Evolutionary conservation across 2,797 vertebrate species (phyloP).

Genomic region (Siniperca scherzeri): DNA sequence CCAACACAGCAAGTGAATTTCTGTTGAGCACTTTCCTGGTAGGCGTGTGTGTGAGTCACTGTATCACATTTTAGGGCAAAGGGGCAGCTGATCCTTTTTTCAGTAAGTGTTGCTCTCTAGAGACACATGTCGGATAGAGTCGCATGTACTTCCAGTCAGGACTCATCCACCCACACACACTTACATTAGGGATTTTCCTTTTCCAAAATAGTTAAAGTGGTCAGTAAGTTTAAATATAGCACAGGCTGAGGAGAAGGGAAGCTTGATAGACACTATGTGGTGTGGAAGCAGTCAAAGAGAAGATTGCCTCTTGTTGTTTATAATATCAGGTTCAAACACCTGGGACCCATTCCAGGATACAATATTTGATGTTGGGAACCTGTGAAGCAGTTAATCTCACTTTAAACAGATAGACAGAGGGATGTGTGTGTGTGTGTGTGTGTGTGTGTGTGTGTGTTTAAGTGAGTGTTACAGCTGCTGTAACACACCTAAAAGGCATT

Average conservation of each 20-base stretch:
- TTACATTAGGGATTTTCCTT: conserved; percentile 28
- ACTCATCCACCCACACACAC: conserved; percentile 1
- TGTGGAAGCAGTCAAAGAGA: conserved; percentile 4
- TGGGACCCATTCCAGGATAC: not conserved
- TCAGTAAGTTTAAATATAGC: conserved; percentile 55
- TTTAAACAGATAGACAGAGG: not conserved
- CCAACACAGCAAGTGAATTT: conserved; percentile 14
- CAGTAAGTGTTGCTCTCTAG: conserved; percentile 31
- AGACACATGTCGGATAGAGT: conserved; percentile 29
- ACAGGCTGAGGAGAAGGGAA: conserved; percentile 13
- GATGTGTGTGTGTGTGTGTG: not conserved
- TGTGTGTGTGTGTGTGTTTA: not conserved
- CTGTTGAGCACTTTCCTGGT: conserved; percentile 12
- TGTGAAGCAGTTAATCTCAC: not conserved
- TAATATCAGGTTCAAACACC: not conserved
- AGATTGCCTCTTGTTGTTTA: not conserved
- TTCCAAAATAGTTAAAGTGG: conserved; percentile 50
- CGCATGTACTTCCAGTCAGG: conserved; percentile 30
- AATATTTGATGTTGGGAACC: not conserved
- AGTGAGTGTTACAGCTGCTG: conserved; percentile 23
- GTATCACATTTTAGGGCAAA: conserved; percentile 33
- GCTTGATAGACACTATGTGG: conserved; percentile 1
- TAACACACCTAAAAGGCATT: conserved; percentile 34
- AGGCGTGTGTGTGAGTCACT: conserved; percentile 36
- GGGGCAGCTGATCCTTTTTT: conserved; percentile 56